phyloP scores from a whole-genome alignment of 2,113 vertebrate species.

The Andinoacara biseriatus region DNA sequence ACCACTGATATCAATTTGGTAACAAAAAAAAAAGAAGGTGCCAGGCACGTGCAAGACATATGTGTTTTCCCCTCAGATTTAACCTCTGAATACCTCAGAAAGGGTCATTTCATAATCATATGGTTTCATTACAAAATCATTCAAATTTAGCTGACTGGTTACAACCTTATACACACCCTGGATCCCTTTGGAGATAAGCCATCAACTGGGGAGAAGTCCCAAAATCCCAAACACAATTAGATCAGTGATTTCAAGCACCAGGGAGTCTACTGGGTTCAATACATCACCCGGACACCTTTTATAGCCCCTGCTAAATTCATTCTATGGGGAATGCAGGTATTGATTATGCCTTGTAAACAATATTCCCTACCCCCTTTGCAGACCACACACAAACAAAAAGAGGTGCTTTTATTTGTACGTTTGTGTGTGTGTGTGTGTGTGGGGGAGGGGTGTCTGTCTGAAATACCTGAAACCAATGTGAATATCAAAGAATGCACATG shows the following conservation, averaged over 20 bases:
- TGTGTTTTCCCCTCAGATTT: neutral
- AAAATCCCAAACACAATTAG: slow-evolving; percentile 68
- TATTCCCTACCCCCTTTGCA: slow-evolving; percentile 10
- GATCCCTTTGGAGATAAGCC: slow-evolving; percentile 45
- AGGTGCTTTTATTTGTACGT: neutral
- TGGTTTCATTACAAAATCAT: slow-evolving; percentile 8
- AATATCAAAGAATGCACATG: neutral
- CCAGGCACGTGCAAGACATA: neutral
- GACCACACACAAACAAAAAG: slow-evolving; percentile 7
- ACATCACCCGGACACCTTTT: slow-evolving; percentile 63
- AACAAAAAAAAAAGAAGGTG: neutral
- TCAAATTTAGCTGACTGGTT: slow-evolving; percentile 31
- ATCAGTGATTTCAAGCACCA: slow-evolving; percentile 40
- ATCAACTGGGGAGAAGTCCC: slow-evolving; percentile 38
- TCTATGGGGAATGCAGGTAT: slow-evolving; percentile 56
- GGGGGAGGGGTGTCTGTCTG: neutral
- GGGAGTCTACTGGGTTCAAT: slow-evolving; percentile 47
- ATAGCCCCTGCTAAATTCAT: slow-evolving; percentile 58
- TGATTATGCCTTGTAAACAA: slow-evolving; percentile 63
- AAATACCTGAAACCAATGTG: neutral
- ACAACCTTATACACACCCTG: slow-evolving; percentile 17
- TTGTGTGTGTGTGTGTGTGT: no score
- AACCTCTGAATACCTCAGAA: neutral
- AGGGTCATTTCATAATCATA: slow-evolving; percentile 37
- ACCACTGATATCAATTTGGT: neutral